Evolutionary conservation across 2,797 vertebrate species (phyloP).

Genomic region (Streptopelia turtur): DNA sequence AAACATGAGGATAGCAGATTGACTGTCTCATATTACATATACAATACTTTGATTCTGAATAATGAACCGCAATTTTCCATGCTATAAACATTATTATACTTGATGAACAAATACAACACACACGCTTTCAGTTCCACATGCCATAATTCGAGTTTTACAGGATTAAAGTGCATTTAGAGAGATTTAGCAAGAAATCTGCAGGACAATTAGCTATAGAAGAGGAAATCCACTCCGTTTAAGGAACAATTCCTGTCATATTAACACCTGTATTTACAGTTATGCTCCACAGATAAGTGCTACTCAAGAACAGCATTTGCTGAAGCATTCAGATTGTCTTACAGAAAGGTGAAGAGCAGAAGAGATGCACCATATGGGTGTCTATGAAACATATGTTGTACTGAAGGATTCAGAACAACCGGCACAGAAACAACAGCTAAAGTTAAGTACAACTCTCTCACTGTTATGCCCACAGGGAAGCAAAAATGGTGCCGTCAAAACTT

Average conservation of each 20-base stretch:
- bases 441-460: background rate
- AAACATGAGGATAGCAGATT: background rate
- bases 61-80: background rate
- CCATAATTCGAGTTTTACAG: constrained; percentile 1
- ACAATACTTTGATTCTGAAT: background rate
- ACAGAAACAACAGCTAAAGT: background rate
- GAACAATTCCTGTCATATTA: background rate
- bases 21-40: background rate
- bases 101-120: background rate
- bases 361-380: background rate
- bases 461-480: background rate
- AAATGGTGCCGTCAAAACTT: background rate
- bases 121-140: background rate
- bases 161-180: constrained; percentile 26
- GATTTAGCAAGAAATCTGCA: constrained; percentile 29
- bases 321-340: background rate
- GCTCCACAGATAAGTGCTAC: background rate
- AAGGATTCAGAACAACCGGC: background rate
- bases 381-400: background rate
- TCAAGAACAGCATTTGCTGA: background rate
- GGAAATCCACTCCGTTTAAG: background rate
- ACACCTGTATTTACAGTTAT: background rate
- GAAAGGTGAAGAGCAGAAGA: constrained; percentile 3
- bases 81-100: background rate
- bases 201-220: background rate